Percentiles rank a stretch among this genome's conserved stretches.
These are phyloP conservation scores for Phrynosoma blainvillii DNA, from an alignment of 2,113 vertebrate species.

Conservation along the genomic window DNA sequence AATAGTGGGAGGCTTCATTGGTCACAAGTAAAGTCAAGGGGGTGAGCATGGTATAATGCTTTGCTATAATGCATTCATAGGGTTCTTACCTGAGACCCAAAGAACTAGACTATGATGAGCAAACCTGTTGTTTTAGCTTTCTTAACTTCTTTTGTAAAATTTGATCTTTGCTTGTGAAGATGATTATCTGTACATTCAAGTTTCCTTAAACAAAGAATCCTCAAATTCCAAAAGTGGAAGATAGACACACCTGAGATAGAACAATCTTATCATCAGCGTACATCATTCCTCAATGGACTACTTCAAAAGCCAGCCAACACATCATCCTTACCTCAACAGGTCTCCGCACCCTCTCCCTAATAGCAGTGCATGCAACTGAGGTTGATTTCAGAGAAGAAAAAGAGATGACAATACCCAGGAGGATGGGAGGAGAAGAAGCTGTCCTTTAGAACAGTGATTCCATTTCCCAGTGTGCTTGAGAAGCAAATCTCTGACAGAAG, in stretches of 20 bases:
- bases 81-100: too few species aligned
- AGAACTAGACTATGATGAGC: too few species aligned
- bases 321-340: too few species aligned
- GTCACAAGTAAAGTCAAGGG: too few species aligned
- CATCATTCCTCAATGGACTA: background rate
- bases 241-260: background rate
- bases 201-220: background rate
- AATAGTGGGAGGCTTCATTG: too few species aligned
- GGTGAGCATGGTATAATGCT: too few species aligned
- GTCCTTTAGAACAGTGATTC: too few species aligned
- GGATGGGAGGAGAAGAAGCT: background rate
- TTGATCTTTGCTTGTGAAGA: background rate
- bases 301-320: background rate
- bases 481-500: background rate
- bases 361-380: background rate
- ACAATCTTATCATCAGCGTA: background rate
- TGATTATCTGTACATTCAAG: background rate
- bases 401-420: background rate
- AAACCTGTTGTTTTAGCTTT: too few species aligned
- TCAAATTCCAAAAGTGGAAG: background rate
- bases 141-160: too few species aligned
- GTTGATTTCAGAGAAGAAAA: background rate
- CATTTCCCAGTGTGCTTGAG: background rate
- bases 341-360: background rate
- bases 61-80: too few species aligned